Conservation (phyloP, 2,113 vertebrate species). For the Odocoileus virginianus region DNA sequence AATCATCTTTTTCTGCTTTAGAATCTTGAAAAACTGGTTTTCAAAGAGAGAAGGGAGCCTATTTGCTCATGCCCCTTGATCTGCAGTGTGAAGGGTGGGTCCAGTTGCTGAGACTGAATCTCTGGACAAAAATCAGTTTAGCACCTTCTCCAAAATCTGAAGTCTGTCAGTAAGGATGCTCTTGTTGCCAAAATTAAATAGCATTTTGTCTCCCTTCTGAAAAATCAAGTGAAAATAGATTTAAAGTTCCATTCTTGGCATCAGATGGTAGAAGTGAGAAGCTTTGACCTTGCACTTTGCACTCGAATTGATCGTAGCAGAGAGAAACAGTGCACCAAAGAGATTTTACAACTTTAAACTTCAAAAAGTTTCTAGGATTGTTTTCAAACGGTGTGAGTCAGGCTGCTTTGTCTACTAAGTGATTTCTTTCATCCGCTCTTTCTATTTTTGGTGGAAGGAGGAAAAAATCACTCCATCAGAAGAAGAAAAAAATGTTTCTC, state of each 20-base stretch:
- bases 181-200: conserved; percentile 15
- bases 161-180: background rate
- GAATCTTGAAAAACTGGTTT: background rate
- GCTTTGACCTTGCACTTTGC: background rate
- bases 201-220: background rate
- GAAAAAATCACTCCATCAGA: background rate
- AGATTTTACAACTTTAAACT: background rate
- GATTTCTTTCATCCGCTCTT: background rate
- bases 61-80: background rate
- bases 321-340: background rate
- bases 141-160: background rate
- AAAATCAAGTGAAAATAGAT: conserved; percentile 42
- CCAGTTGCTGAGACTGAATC: background rate
- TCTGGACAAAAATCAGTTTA: background rate
- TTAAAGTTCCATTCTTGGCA: background rate
- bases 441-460: background rate
- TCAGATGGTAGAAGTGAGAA: background rate
- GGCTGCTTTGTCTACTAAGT: background rate
- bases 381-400: conserved; percentile 2
- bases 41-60: background rate
- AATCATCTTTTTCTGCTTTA: background rate
- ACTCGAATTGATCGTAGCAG: background rate
- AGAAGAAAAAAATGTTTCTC: background rate
- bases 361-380: background rate
- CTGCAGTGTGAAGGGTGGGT: background rate